Conservation (phyloP, 2,888 invertebrate species). For the Dysmachus trigonus region DNA sequence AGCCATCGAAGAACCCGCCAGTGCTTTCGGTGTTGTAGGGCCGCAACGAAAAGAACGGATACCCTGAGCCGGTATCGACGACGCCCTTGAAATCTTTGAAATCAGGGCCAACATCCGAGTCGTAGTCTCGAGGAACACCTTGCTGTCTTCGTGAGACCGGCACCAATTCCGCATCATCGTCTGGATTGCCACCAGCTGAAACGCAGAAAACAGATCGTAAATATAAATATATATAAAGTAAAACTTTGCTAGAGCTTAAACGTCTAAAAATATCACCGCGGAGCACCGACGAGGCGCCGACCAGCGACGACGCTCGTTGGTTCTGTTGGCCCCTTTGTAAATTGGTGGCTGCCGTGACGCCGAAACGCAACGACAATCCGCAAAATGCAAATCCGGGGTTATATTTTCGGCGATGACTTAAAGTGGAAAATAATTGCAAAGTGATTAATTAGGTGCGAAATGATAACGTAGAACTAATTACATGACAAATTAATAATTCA, state of each 20-base stretch:
- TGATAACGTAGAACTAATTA: slow-evolving; percentile 25
- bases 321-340: neutral
- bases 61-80: slow-evolving; percentile 60
- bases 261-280: slow-evolving; percentile 43
- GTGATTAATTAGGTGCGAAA: slow-evolving; percentile 34
- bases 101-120: slow-evolving; percentile 53
- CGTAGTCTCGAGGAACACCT: slow-evolving; percentile 46
- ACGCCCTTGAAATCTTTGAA: slow-evolving; percentile 60
- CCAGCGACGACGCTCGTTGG: neutral
- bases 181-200: slow-evolving; percentile 44
- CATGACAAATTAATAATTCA: slow-evolving; percentile 32
- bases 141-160: slow-evolving; percentile 45
- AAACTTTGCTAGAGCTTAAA: slow-evolving; percentile 14
- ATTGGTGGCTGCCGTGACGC: neutral
- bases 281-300: neutral
- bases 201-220: slow-evolving; percentile 1
- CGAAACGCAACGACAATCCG: neutral
- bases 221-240: neutral
- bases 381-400: neutral
- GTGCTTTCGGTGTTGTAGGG: slow-evolving; percentile 54
- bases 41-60: slow-evolving; percentile 59
- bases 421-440: slow-evolving; percentile 28
- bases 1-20: slow-evolving; percentile 61
- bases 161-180: slow-evolving; percentile 50
- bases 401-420: slow-evolving; percentile 31